phyloP scores from a whole-genome alignment of 2,797 vertebrate genomes.

The Tragopan temminckii region DNA sequence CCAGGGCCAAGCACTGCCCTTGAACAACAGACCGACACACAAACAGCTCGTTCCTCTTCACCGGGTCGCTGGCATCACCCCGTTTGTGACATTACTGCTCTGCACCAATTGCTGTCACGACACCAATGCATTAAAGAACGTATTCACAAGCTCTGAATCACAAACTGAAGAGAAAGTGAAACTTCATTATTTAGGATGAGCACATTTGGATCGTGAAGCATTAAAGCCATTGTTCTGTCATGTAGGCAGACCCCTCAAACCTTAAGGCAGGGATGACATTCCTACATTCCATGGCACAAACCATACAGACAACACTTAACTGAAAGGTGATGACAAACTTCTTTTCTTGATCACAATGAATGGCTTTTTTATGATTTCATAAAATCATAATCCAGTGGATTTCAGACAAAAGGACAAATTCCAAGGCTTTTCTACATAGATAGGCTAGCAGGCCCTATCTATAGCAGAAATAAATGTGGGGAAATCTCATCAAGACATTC shows the following conservation, averaged over 20 bases:
- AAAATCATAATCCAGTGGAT: background rate
- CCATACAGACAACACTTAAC: background rate
- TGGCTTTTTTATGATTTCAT: no score
- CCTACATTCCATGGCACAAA: background rate
- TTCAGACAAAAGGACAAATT: background rate
- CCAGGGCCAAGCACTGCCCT: conserved; percentile 10
- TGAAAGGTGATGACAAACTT: background rate
- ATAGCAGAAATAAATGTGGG: background rate
- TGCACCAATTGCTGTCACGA: background rate
- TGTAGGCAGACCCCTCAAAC: fast-evolving
- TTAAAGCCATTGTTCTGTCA: background rate
- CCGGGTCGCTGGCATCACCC: conserved; percentile 44
- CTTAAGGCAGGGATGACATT: background rate
- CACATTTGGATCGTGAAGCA: background rate
- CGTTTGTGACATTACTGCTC: background rate
- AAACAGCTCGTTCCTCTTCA: conserved; percentile 6
- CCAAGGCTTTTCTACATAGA: background rate
- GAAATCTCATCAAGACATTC: background rate
- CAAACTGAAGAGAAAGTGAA: conserved; percentile 9
- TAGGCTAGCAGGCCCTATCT: background rate
- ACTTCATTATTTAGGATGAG: background rate
- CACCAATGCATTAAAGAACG: background rate
- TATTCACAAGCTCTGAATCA: background rate
- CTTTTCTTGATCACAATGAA: background rate
- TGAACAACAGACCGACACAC: conserved; percentile 14